Percentiles rank a stretch among this genome's conserved stretches.
phyloP scores from a whole-genome alignment of 2,797 vertebrate species.

The Eurystomus glaucurus region DNA sequence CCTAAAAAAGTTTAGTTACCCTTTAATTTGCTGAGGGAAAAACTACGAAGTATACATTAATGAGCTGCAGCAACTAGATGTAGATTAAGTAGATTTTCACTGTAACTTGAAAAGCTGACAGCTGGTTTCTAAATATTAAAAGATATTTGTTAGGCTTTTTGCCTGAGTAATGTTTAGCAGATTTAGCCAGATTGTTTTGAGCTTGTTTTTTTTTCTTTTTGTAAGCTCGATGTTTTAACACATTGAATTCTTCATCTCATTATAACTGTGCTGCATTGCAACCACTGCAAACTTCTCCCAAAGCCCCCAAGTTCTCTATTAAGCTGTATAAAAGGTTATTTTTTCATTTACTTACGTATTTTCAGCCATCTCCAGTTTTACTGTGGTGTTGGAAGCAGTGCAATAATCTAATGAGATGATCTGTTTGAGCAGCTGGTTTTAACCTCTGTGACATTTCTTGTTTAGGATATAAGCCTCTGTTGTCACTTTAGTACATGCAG shows the following conservation, averaged over 20 bases:
- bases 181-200: not conserved
- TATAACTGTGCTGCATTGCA: not conserved
- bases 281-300: not conserved
- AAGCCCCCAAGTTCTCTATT: not conserved
- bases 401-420: slow-evolving; percentile 69
- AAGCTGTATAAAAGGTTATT: not conserved
- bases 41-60: not conserved
- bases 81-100: not conserved
- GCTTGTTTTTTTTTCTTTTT: not conserved
- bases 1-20: not conserved
- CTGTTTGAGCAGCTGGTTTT: slow-evolving; percentile 75
- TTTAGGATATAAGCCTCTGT: slow-evolving; percentile 5
- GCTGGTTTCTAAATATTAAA: not conserved
- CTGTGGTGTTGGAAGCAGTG: slow-evolving; percentile 35
- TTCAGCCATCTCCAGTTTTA: slow-evolving; percentile 10
- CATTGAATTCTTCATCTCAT: not conserved
- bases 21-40: not conserved
- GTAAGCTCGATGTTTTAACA: not conserved
- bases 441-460: slow-evolving; percentile 68
- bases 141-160: not conserved
- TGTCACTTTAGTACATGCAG: not conserved
- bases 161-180: not conserved
- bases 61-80: not conserved
- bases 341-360: not conserved
- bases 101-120: not conserved